Base-by-base conservation (phyloP, 2,888 invertebrate species). In the Polymixis lichenea region DNA sequence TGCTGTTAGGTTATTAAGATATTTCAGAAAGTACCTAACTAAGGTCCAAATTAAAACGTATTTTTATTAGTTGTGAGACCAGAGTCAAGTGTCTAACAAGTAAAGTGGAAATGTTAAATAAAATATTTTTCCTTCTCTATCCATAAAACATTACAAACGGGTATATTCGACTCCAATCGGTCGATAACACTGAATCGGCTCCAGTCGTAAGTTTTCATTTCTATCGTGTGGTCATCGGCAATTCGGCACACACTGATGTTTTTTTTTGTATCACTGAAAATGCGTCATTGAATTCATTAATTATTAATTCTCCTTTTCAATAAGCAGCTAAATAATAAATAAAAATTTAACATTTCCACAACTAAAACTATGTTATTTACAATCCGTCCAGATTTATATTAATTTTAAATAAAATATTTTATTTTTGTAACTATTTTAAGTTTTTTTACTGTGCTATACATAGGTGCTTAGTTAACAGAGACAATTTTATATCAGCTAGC, bases 351-450 rank as follows among this genome's bases (percentile, higher is more conserved):
- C 38, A 80, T 80, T 83, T 83, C 49, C 72, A 74, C 64, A 6
- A 61, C 56, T n/a, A 13, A 11, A 43, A 19, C n/a, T 79, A 28
- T 56, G 67, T 80, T 72, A 78, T 85, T 80, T 64, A 76, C 55
- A 69, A 73, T 88, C 87, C 87, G 87, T 88, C 87, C 87, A 87
- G 64, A 78, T 84, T 75, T 85, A 70, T 73, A 81, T 75, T 80
- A 76, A 78, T 71, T 78, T 83, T 85, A 77, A 77, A 55, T 64
- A 49, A 77, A 28, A 58, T 76, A 64, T 80, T 71, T 81, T 86
- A 79, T 83, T 76, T 78, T 81, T 83, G 74, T 78, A 85, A 81
- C 72, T 77, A 77, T 73, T 62, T 73, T 85, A 77, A 74, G 72
- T 82, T 82, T 82, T 78, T 76, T 77, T 75, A 76, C 38, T 56